Percentiles rank a stretch among this genome's conserved stretches.
Evolutionary conservation across 2,113 vertebrate genomes (phyloP).

Genomic region (Tachycineta bicolor): DNA sequence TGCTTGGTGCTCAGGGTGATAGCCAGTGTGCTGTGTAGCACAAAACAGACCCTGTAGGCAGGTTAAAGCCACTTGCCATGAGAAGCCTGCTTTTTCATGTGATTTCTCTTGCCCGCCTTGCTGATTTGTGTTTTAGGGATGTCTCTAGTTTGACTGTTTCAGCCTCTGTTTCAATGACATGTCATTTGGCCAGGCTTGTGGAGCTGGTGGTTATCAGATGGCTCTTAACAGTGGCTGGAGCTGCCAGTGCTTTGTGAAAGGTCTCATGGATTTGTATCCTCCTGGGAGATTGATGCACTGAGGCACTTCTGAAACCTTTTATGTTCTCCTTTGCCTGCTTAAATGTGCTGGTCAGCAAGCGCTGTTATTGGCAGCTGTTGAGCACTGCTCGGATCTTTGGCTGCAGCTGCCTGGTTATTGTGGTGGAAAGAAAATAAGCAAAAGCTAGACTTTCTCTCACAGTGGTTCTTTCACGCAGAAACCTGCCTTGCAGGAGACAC

Average conservation of each 20-base stretch:
- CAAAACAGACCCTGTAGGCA: background rate
- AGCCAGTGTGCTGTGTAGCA: background rate
- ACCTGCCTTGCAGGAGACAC: background rate
- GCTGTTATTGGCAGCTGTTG: background rate
- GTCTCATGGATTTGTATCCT: background rate
- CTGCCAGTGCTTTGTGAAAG: background rate
- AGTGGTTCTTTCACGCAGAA: background rate
- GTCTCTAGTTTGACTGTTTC: background rate
- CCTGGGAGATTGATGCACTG: background rate
- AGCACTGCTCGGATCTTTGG: accelerated
- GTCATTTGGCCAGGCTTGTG: background rate
- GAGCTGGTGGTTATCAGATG: background rate
- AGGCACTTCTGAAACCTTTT: accelerated
- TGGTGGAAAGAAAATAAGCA: background rate
- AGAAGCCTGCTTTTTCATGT: background rate
- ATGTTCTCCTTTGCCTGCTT: background rate
- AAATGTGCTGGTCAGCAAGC: background rate
- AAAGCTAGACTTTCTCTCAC: background rate
- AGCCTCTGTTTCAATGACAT: background rate
- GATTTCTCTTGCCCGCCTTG: background rate
- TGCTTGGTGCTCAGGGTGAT: background rate
- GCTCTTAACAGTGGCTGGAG: background rate
- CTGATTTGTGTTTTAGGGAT: background rate
- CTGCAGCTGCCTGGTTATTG: background rate
- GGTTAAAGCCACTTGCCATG: background rate